These are phyloP conservation scores for Pseudochromis fuscus DNA, from an alignment of 2,797 vertebrate genomes.

Conservation along the genomic window DNA sequence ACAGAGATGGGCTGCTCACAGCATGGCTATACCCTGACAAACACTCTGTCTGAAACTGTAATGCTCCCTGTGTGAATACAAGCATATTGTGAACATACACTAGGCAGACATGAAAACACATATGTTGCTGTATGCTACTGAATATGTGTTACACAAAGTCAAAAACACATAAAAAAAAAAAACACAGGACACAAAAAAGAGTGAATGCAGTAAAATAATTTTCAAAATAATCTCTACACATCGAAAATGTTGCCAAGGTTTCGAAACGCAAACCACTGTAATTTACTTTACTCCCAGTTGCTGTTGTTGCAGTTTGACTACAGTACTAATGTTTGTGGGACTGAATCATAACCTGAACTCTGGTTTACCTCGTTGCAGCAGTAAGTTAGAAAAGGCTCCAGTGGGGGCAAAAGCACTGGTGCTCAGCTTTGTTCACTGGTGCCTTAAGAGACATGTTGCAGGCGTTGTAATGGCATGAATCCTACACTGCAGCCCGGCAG, in stretches of 20 bases:
- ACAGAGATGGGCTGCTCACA: slow-evolving; percentile 83
- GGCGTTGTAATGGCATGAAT: slow-evolving; percentile 80
- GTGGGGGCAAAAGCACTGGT: slow-evolving; percentile 70
- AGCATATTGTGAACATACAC: slow-evolving; percentile 72
- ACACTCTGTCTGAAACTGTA: slow-evolving; percentile 78
- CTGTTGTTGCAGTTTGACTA: neutral
- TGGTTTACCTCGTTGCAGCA: slow-evolving; percentile 61
- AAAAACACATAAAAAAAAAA: neutral
- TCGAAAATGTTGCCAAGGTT: slow-evolving; percentile 2
- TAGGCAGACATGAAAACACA: slow-evolving; percentile 17
- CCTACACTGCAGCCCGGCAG: slow-evolving; percentile 73
- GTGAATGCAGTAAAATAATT: slow-evolving; percentile 1
- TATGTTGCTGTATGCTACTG: slow-evolving; percentile 5
- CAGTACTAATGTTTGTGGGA: neutral
- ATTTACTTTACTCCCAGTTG: neutral
- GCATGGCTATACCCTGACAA: slow-evolving; percentile 80
- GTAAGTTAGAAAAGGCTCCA: slow-evolving; percentile 73
- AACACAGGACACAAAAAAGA: neutral
- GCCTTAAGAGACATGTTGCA: slow-evolving; percentile 81
- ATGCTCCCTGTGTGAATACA: slow-evolving; percentile 73
- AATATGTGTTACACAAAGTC: slow-evolving; percentile 4
- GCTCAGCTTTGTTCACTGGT: slow-evolving; percentile 79
- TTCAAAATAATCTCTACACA: too few relatives aligned
- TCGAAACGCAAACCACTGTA: neutral
- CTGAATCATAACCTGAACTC: slow-evolving; percentile 26